Base-by-base conservation (phyloP, 1,140 invertebrate genomes). In the Frieseomelitta varia region DNA sequence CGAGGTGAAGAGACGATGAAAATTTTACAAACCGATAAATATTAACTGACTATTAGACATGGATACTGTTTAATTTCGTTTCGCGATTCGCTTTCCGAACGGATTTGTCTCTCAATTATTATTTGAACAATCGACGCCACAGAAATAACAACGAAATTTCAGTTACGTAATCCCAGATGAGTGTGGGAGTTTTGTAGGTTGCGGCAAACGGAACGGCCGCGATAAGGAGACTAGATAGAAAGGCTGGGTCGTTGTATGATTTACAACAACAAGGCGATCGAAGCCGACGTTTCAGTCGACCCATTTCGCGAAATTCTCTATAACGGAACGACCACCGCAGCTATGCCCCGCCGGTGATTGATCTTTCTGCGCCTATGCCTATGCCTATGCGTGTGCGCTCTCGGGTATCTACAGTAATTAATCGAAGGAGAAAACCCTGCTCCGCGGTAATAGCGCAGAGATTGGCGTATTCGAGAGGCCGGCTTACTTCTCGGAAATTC, bases 391-490 rank as follows among this genome's bases (percentile, higher is more conserved):
- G 87, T 51, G 51, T 71, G 80, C 55, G 39, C 39, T 39, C 39
- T 6, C 78, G 51, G 79, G 73, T 83, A 77, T 73, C 81, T 79
- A 68, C 72, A 61, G 84, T 88, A 90, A 88, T 85, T 86, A 88
- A 89, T 89, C 85, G 83, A 72, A 84, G 78, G 85, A 89, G 88
- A 89, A 87, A 89, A 90, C 86, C 79, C 6, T 84, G 79, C 76
- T 68, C 76, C 79, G 39, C 39, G 79, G 81, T 90, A 87, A 85
- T 89, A 78, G 74, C 67, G 80, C 68, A 68, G 80, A 85, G 86
- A 87, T 87, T 83, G 65, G 34, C 74, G 74, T 71, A 51, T 78
- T 78, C 75, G 65, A 83, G 75, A 56, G 61, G 24, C 15, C n/a
- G 27, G 24, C 17, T 53, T 53, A 68, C 56, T 69, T 61, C n/a